Percentiles rank a stretch among this genome's conserved stretches.
These are phyloP conservation scores for Cataglyphis cursor DNA, from an alignment of 2,888 invertebrate species.

Conservation along the genomic window DNA sequence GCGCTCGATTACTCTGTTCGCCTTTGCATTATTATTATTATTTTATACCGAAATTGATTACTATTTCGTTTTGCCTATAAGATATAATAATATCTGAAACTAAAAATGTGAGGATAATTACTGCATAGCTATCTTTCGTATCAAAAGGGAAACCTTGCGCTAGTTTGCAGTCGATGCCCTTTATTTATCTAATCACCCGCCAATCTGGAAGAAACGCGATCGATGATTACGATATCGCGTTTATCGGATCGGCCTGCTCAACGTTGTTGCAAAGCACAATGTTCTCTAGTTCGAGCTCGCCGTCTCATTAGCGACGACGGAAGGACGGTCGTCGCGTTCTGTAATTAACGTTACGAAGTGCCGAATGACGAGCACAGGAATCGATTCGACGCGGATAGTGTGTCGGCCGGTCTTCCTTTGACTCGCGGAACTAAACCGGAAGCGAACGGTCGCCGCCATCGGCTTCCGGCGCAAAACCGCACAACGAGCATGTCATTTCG, in stretches of 20 bases:
- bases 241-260: not conserved
- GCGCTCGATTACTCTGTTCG: not conserved
- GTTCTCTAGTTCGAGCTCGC: conserved; percentile 27
- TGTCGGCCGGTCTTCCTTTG: conserved; percentile 75
- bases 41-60: not conserved
- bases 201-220: not conserved
- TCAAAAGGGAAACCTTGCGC: not conserved
- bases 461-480: conserved; percentile 73
- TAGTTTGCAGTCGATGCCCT: not conserved
- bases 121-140: not conserved
- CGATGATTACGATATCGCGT: conserved; percentile 13
- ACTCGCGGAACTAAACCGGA: conserved; percentile 76
- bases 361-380: conserved; percentile 60
- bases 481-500: conserved; percentile 71
- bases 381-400: conserved; percentile 64
- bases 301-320: conserved; percentile 51
- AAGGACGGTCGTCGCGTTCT: conserved; percentile 46
- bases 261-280: conserved; percentile 22
- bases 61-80: not conserved
- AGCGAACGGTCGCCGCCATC: conserved; percentile 70
- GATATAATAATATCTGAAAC: not conserved
- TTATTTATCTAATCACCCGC: conserved; percentile 14
- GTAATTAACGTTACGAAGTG: conserved; percentile 73
- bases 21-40: not conserved
- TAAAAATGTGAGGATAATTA: not conserved